phyloP scores from a whole-genome alignment of 1,140 invertebrate species.

The Pinna nobilis region DNA sequence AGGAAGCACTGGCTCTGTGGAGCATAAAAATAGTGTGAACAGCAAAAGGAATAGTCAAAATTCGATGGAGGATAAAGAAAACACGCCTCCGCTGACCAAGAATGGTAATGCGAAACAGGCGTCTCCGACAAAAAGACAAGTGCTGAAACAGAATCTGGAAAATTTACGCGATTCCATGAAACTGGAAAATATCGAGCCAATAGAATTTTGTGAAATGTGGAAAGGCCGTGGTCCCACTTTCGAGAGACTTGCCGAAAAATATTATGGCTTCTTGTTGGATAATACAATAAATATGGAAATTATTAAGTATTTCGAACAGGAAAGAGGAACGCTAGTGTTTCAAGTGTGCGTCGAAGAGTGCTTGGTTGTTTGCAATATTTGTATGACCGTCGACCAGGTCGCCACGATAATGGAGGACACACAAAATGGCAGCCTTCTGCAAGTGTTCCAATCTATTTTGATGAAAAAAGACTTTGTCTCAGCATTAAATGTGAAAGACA shows the following conservation, averaged over 20 bases:
- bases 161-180: neutral
- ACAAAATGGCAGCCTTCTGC: slow-evolving; percentile 44
- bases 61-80: neutral
- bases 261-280: slow-evolving; percentile 49
- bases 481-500: slow-evolving; percentile 45
- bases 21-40: too few species aligned
- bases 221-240: slow-evolving; percentile 54
- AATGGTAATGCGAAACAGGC: neutral
- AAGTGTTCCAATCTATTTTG: slow-evolving; percentile 49
- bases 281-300: slow-evolving; percentile 48
- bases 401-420: slow-evolving; percentile 47
- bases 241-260: slow-evolving; percentile 41
- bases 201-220: slow-evolving; percentile 49
- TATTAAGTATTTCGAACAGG: slow-evolving; percentile 67
- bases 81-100: neutral
- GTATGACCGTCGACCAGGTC: slow-evolving; percentile 55
- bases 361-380: slow-evolving; percentile 58
- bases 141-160: too few species aligned
- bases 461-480: slow-evolving; percentile 38
- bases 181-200: slow-evolving; percentile 12
- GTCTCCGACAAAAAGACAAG: neutral
- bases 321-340: slow-evolving; percentile 59
- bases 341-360: slow-evolving; percentile 43
- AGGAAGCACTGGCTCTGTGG: too few species aligned
- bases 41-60: too few species aligned